A percentile compares a stretch with the other conserved stretches of the same genome.
Conservation (phyloP, 2,888 invertebrate species). For the Ochropleura plecta region DNA sequence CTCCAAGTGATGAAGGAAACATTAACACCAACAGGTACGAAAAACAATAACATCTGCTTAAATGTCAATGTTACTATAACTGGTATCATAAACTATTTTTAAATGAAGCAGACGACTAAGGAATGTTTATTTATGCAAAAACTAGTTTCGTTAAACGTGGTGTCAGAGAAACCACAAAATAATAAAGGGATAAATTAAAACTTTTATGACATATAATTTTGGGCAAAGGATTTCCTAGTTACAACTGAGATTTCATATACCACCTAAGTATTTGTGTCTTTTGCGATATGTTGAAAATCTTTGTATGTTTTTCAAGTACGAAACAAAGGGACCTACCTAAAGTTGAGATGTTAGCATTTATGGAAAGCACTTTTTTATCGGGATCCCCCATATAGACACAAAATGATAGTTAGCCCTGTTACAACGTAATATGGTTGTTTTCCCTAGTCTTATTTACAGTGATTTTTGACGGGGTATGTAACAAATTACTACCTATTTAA, state of each 20-base stretch:
- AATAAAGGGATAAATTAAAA: not conserved
- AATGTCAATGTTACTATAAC: conserved; percentile 42
- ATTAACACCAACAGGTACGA: conserved; percentile 94
- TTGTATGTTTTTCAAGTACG: not conserved
- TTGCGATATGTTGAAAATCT: not conserved
- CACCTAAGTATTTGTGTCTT: no score
- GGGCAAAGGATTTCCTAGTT: not conserved
- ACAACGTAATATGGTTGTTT: no score
- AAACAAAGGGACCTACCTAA: not conserved
- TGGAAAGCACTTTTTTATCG: no score
- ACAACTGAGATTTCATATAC: no score
- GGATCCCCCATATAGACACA: no score
- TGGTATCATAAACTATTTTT: conserved; percentile 32
- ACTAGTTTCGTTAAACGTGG: conserved; percentile 19
- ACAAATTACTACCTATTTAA: no score
- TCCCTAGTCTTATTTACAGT: no score
- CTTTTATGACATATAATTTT: not conserved
- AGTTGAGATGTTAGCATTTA: no score
- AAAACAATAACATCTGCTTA: conserved; percentile 9
- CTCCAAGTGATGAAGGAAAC: conserved; percentile 95
- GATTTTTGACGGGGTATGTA: no score
- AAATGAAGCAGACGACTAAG: conserved; percentile 18
- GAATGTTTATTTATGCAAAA: conserved; percentile 21
- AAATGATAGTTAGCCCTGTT: no score
- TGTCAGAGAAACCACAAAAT: not conserved